phyloP scores from a whole-genome alignment of 2,113 vertebrate genomes.

The Strix uralensis region DNA sequence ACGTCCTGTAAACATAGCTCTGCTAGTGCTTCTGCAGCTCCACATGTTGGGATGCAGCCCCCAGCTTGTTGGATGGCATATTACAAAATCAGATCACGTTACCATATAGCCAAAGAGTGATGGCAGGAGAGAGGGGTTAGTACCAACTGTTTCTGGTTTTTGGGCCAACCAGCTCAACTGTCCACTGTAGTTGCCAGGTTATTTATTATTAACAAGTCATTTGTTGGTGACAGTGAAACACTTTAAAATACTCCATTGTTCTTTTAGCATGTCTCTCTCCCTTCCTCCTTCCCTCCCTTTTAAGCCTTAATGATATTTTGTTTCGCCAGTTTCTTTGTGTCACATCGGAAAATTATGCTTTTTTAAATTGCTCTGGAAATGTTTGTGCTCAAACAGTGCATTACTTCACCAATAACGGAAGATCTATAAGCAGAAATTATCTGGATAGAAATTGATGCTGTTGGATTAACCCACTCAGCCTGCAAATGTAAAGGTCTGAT shows the following conservation, averaged over 20 bases:
- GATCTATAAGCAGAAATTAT: neutral
- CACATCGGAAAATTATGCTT: neutral
- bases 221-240: neutral
- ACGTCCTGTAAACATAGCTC: neutral
- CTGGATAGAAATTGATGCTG: neutral
- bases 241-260: neutral
- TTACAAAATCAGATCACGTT: neutral
- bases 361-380: neutral
- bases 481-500: neutral
- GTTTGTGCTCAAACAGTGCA: neutral
- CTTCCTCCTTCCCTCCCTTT: neutral
- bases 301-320: neutral
- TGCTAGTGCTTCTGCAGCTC: neutral
- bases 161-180: neutral
- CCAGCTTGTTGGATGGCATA: neutral
- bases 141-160: neutral
- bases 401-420: neutral
- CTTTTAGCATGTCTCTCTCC: neutral
- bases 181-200: neutral
- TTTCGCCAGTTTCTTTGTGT: neutral
- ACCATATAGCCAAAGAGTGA: neutral
- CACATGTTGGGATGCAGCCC: fast-evolving
- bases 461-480: neutral
- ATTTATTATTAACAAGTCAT: neutral
- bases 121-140: neutral